phyloP scores from a whole-genome alignment of 2,888 invertebrate species.

The Lycophotia porphyrea region DNA sequence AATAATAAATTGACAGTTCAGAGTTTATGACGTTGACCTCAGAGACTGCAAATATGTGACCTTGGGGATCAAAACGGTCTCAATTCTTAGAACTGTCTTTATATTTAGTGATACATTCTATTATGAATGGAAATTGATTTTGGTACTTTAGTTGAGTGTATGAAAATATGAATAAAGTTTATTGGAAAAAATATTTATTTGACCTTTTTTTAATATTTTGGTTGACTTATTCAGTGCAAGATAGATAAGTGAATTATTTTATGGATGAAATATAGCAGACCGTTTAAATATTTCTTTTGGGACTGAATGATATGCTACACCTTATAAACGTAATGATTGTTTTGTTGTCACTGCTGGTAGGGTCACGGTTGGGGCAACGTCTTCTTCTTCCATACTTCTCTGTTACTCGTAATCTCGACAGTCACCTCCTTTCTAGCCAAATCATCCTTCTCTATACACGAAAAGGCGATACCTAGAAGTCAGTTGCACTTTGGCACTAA shows the following conservation, averaged over 20 bases:
- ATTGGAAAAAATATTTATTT: neutral
- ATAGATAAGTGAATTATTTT: neutral
- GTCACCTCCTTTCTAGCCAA: no score
- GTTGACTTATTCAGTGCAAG: neutral
- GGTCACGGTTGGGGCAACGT: no score
- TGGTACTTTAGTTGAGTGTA: neutral
- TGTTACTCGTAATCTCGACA: no score
- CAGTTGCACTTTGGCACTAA: no score
- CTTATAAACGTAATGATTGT: no score
- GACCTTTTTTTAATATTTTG: neutral
- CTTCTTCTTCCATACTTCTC: no score
- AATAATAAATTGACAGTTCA: constrained; percentile 51
- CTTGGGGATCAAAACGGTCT: constrained; percentile 8
- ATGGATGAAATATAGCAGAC: neutral
- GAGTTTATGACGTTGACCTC: constrained; percentile 36
- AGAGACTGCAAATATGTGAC: constrained; percentile 26
- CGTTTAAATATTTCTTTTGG: neutral
- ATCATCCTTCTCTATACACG: no score
- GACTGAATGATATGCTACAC: no score
- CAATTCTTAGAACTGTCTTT: neutral
- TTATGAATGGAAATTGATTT: neutral
- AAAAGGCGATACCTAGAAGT: no score
- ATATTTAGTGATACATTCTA: constrained; percentile 4
- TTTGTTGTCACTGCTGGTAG: no score
- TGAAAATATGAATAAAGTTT: neutral